Evolutionary conservation across 2,888 invertebrate genomes (phyloP), one percentile per base, ranked within the genome.

Genomic region (Acrobasis repandana): DNA sequence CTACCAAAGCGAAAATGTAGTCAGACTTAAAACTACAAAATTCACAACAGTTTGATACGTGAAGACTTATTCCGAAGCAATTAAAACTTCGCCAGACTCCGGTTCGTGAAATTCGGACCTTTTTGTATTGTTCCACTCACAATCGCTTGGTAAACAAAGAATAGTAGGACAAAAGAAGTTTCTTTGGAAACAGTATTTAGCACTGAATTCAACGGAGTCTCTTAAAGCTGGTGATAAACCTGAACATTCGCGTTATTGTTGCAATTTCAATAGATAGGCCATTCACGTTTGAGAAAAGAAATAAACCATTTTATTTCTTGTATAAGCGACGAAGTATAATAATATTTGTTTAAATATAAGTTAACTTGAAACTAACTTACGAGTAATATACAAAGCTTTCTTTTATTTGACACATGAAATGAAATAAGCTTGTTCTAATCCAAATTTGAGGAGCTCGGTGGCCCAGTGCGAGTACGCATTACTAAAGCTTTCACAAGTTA

Each of bases 61-160:
- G 75, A 79, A 74, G 81, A 83, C 85, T 84, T 84, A 84, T 83
- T 82, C 74, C 73, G 69, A 80, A 83, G 85, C 86, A 89, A 91
- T 90, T 90, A 88, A 90, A 91, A 89, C 87, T 90, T 89, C 72
- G 75, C 69, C 73, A 69, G 71, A 77, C 79, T 80, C 78, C 80
- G 79, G 79, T 86, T 83, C 85, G 79, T 74, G 75, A 81, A 82
- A 82, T 86, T 86, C 71, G 79, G 81, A 84, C 82, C 82, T 85
- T 86, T 88, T 85, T 85, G 81, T 85, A 80, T 87, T 86, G 83
- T 85, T 85, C 77, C 66, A 70, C 71, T 76, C 74, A 78, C 83
- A 82, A 85, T 85, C 81, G 80, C 76, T 76, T 77, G 76, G 82
- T 83, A 88, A 88, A 89, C 86, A 89, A 90, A 86, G 87, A 83